phyloP scores from a whole-genome alignment of 2,888 invertebrate species.

The Dendrolimus houi region DNA sequence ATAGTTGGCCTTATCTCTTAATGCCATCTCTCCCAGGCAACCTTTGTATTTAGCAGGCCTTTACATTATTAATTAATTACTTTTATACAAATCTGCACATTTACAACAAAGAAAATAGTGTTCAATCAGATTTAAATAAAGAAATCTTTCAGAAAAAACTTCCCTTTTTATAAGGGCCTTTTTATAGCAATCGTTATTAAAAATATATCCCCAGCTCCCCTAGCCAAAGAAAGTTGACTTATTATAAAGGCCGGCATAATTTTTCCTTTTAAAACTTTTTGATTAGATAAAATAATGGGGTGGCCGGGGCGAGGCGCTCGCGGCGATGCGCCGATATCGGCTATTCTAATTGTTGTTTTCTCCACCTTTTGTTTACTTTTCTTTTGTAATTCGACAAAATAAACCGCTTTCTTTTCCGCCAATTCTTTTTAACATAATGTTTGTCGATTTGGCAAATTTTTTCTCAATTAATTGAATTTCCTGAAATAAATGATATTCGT shows the following conservation, averaged over 20 bases:
- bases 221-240: slow-evolving; percentile 67
- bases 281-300: slow-evolving; percentile 78
- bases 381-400: slow-evolving; percentile 49
- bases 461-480: too few relatives aligned
- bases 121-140: not conserved
- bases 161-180: slow-evolving; percentile 21
- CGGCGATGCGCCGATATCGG: slow-evolving; percentile 67
- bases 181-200: slow-evolving; percentile 70
- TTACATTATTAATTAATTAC: too few relatives aligned
- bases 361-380: slow-evolving; percentile 60
- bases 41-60: too few relatives aligned
- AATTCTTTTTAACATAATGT: not conserved
- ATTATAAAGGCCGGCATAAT: slow-evolving; percentile 76
- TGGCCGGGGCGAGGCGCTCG: slow-evolving; percentile 55
- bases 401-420: slow-evolving; percentile 27
- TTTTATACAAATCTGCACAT: too few relatives aligned
- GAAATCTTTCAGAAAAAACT: not conserved
- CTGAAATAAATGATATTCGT: too few relatives aligned
- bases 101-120: not conserved
- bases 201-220: slow-evolving; percentile 70
- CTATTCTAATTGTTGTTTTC: slow-evolving; percentile 75
- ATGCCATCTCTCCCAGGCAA: too few relatives aligned
- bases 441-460: not conserved
- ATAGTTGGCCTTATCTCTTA: too few relatives aligned
- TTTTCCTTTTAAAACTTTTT: slow-evolving; percentile 78